Conservation (phyloP, 2,888 invertebrate species). For the Agrochola litura region DNA sequence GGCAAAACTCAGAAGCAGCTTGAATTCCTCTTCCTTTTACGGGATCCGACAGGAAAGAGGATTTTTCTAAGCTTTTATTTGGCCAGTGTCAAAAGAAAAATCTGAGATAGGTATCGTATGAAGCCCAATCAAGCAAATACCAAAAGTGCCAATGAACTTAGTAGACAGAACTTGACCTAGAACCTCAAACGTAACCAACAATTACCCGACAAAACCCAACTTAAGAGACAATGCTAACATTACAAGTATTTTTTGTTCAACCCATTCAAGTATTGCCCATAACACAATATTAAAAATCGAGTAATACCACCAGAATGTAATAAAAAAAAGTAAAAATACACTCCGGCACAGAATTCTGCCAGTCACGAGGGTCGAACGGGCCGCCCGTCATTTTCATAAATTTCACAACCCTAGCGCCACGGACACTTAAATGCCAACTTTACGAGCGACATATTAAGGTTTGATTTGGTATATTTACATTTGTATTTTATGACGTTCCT, state of each 20-base stretch:
- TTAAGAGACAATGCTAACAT: constrained; percentile 54
- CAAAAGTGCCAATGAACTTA: constrained; percentile 43
- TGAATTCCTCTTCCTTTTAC: not conserved
- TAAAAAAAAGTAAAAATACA: constrained; percentile 87
- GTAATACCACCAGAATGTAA: constrained; percentile 81
- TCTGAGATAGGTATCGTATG: not conserved
- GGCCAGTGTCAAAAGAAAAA: not conserved
- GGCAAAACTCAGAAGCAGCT: not conserved
- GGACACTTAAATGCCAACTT: constrained; percentile 79
- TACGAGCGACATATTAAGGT: constrained; percentile 77
- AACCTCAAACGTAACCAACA: constrained; percentile 22
- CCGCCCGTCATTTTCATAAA: constrained; percentile 86
- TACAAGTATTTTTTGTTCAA: constrained; percentile 58
- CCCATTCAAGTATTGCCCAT: constrained; percentile 66
- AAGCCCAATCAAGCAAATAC: constrained; percentile 9
- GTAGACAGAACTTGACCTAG: constrained; percentile 45
- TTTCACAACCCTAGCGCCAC: constrained; percentile 81
- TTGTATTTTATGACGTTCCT: constrained; percentile 70
- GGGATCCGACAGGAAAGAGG: not conserved
- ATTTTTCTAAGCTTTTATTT: not conserved
- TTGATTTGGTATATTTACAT: constrained; percentile 75
- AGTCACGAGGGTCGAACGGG: constrained; percentile 86
- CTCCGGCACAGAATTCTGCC: constrained; percentile 87
- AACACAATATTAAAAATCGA: constrained; percentile 69
- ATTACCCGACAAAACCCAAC: constrained; percentile 48